A percentile compares a stretch with the other conserved stretches of the same genome.
phyloP scores from a whole-genome alignment of 2,888 invertebrate genomes.

The Leuctra nigra region DNA sequence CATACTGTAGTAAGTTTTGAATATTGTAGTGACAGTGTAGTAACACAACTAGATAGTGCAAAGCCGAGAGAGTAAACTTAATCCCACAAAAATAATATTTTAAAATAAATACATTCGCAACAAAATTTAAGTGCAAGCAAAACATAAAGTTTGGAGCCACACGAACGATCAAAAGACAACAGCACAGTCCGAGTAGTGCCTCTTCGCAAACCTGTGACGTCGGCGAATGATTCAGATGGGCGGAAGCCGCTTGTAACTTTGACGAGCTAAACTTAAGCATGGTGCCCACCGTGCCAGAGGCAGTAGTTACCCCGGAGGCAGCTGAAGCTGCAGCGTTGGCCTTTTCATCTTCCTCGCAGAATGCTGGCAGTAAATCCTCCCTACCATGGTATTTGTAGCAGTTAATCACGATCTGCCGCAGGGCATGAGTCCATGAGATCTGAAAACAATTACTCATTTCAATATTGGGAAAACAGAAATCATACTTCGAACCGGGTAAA shows the following conservation, averaged over 20 bases:
- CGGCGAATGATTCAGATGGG: constrained; percentile 47
- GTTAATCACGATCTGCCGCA: constrained; percentile 93
- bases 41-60: no score
- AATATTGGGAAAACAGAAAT: no score
- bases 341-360: constrained; percentile 86
- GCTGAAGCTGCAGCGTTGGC: constrained; percentile 53
- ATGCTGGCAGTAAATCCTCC: constrained; percentile 90
- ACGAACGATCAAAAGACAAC: neutral
- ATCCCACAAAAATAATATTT: no score
- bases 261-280: constrained; percentile 46
- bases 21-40: no score
- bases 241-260: constrained; percentile 38
- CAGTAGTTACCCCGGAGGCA: constrained; percentile 35
- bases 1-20: no score
- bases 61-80: no score
- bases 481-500: no score
- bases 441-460: constrained; percentile 38
- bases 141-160: no score
- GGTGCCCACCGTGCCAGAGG: constrained; percentile 39
- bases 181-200: neutral
- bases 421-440: constrained; percentile 97
- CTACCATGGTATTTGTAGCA: constrained; percentile 97
- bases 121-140: no score
- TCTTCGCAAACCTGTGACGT: constrained; percentile 64
- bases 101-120: no score